A percentile compares a stretch with the other conserved stretches of the same genome.
phyloP scores from a whole-genome alignment of 1,140 invertebrate genomes.

The Bombus confusus region DNA sequence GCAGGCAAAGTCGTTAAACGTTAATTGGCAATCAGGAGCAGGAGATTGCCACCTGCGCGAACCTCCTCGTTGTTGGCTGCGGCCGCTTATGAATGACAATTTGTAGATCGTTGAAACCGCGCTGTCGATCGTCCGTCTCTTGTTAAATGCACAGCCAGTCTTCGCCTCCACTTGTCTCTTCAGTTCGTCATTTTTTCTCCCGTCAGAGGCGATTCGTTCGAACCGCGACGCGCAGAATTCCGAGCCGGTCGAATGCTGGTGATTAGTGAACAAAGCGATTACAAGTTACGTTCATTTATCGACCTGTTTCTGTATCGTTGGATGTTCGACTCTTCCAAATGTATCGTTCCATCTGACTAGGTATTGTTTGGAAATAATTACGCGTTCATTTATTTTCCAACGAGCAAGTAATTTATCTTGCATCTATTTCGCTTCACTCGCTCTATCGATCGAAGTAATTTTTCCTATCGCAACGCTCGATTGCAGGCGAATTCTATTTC shows the following conservation, averaged over 20 bases:
- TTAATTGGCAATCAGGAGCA: conserved; percentile 51
- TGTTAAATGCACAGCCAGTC: background rate
- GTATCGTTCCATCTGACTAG: too few relatives aligned
- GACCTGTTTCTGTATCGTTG: too few relatives aligned
- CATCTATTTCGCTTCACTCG: too few relatives aligned
- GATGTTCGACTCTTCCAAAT: too few relatives aligned
- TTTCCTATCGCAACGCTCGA: too few relatives aligned
- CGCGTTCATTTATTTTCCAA: too few relatives aligned
- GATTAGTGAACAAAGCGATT: background rate
- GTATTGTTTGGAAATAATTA: too few relatives aligned
- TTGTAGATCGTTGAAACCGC: conserved; percentile 1
- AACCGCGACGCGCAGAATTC: background rate
- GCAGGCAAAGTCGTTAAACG: conserved; percentile 47
- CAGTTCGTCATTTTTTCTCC: background rate
- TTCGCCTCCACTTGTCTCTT: background rate
- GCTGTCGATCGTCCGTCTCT: background rate
- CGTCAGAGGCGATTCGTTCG: background rate
- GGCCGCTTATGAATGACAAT: conserved; percentile 16
- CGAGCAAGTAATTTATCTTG: too few relatives aligned
- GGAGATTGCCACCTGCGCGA: conserved; percentile 47
- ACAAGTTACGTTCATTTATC: too few relatives aligned
- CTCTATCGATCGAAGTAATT: too few relatives aligned
- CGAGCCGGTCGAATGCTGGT: background rate
- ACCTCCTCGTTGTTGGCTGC: background rate
- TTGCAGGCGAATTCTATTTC: too few relatives aligned